Percentiles rank a stretch among this genome's conserved stretches.
Conservation (phyloP, 2,888 invertebrate species). For the Sphinx pinastri region DNA sequence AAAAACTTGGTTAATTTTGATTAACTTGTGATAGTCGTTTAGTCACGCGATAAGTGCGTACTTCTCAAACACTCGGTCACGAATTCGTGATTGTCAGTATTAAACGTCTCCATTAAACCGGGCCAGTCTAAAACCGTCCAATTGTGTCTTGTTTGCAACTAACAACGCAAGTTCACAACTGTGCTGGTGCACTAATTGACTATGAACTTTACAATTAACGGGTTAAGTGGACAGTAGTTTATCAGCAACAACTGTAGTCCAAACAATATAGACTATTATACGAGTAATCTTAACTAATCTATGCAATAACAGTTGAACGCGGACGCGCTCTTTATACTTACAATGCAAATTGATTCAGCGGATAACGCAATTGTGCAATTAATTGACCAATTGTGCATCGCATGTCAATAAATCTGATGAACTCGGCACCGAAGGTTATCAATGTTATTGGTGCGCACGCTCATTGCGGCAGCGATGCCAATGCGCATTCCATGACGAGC, state of each 20-base stretch:
- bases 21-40: slow-evolving; percentile 24
- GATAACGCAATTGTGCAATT: slow-evolving; percentile 41
- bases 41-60: slow-evolving; percentile 40
- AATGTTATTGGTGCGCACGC: slow-evolving; percentile 55
- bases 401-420: slow-evolving; percentile 59
- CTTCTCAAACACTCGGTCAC: slow-evolving; percentile 46
- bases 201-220: slow-evolving; percentile 69
- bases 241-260: slow-evolving; percentile 53
- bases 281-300: slow-evolving; percentile 45
- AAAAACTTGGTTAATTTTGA: slow-evolving; percentile 25
- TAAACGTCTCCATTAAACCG: slow-evolving; percentile 59
- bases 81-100: slow-evolving; percentile 55
- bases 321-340: slow-evolving; percentile 35
- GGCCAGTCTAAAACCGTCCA: slow-evolving; percentile 57
- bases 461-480: slow-evolving; percentile 55
- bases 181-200: slow-evolving; percentile 73
- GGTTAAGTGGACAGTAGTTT: slow-evolving; percentile 71
- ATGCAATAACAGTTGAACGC: slow-evolving; percentile 38
- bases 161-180: slow-evolving; percentile 70
- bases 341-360: slow-evolving; percentile 42
- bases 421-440: slow-evolving; percentile 66
- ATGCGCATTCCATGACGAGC: slow-evolving; percentile 62
- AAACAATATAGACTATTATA: slow-evolving; percentile 49
- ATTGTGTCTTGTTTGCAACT: slow-evolving; percentile 66
- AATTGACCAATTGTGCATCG: slow-evolving; percentile 45